Conservation (phyloP, 2,797 vertebrate genomes). For the Manis javanica region DNA sequence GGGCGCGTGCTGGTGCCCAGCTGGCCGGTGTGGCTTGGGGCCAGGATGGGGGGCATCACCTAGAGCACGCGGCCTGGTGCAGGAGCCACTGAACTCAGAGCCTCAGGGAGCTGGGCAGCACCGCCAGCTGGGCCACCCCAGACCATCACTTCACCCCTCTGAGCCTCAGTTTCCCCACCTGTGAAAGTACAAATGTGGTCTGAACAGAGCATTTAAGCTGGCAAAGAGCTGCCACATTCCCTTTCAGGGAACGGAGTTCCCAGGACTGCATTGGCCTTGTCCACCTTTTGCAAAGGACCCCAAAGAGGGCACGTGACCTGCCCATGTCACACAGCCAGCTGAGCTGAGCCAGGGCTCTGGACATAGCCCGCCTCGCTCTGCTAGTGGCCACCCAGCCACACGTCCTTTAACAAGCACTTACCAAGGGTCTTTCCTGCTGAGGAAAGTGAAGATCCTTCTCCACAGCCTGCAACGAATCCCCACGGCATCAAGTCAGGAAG, state of each 20-base stretch:
- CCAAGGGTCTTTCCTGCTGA: neutral
- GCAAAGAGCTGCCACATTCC: neutral
- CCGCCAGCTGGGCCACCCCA: neutral
- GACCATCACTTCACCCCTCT: neutral
- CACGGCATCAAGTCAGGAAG: neutral
- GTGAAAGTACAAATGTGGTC: neutral
- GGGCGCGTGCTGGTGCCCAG: neutral
- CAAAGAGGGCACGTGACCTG: neutral
- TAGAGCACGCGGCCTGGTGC: rapidly evolving
- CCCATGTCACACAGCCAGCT: neutral
- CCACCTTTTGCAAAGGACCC: neutral
- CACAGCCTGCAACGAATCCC: neutral
- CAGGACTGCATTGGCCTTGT: rapidly evolving
- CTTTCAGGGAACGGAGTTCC: neutral
- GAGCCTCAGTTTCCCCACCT: neutral
- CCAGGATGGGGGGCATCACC: neutral
- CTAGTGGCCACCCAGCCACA: neutral
- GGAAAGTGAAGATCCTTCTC: neutral
- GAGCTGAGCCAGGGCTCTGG: neutral
- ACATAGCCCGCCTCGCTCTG: neutral
- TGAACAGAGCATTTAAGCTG: neutral
- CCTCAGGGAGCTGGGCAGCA: neutral
- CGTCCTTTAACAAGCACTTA: neutral
- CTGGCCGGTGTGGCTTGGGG: neutral
- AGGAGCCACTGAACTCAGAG: neutral